phyloP scores from a whole-genome alignment of 2,797 vertebrate genomes.

The Danio tinwini region DNA sequence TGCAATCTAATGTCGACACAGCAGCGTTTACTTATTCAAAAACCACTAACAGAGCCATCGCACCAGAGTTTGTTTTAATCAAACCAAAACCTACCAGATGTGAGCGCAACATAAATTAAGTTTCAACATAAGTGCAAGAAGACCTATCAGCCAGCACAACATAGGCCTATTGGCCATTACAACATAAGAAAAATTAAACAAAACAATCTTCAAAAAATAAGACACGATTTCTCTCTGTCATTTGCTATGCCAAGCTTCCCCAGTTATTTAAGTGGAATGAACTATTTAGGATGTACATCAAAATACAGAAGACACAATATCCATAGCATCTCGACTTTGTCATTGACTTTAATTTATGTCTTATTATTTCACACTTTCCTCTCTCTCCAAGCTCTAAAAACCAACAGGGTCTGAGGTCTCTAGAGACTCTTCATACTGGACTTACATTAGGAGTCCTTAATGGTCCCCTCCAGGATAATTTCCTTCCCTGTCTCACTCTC shows the following conservation, averaged over 20 bases:
- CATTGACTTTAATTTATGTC: neutral
- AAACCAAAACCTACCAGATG: too few species aligned
- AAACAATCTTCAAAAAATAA: neutral
- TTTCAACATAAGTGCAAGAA: too few species aligned
- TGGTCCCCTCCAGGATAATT: constrained; percentile 58
- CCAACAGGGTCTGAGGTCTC: constrained; percentile 31
- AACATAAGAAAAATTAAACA: too few species aligned
- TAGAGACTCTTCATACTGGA: constrained; percentile 35
- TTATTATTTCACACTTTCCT: neutral
- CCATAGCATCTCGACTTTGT: neutral
- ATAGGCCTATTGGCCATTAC: too few species aligned
- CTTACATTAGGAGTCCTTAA: constrained; percentile 60
- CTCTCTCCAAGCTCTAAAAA: constrained; percentile 32
- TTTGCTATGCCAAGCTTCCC: too few species aligned
- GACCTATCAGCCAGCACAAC: too few species aligned
- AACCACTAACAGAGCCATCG: too few species aligned
- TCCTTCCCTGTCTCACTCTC: constrained; percentile 21
- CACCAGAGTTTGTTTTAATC: too few species aligned
- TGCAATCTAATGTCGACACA: too few species aligned
- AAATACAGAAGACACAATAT: neutral
- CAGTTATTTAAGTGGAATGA: neutral
- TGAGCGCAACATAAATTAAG: too few species aligned
- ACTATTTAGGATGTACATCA: neutral
- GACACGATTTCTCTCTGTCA: neutral
- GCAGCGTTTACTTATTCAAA: too few species aligned